Evolutionary conservation across 2,888 invertebrate genomes (phyloP), one percentile per base, ranked within the genome.

Genomic region (Agrilus cyanescens): DNA sequence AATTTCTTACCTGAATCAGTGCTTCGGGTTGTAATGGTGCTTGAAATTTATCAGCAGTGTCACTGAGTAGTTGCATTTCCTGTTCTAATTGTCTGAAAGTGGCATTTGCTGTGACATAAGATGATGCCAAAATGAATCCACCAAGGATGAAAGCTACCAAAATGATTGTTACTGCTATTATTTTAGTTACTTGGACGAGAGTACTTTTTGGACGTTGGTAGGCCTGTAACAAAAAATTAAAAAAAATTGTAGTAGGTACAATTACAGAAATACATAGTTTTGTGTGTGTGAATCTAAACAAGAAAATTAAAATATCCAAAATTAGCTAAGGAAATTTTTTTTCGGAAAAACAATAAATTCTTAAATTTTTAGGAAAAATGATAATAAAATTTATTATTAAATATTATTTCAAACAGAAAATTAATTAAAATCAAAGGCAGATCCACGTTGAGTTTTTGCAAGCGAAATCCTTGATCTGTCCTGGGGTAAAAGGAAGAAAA

Each of bases 101-200:
- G 43, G 83, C 79, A 49, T 82, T 80, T 32, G 87, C 86, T 50
- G 85, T 78, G 42, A 90, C 76, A 74, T 85, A 90, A 56, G 87
- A 82, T 15, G 86, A 81, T 40, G 87, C 85, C 59, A 90, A 71
- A 58, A 89, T 81, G 66, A 87, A 88, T 47, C 82, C 73, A 50
- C 89, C 89, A 57, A 89, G 69, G 51, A 90, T 80, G 55, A 88
- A 76, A 30, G 86, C 81, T 45, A 87, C 82, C 0, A 81, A 77
- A 52, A 90, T 80, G 54, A 90, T 76, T 48, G 90, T 89, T 52
- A 83, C 71, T 36, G 87, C 89, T 13, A 84, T 82, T 59, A 90
- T 87, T 66, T 83, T 80, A 20, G 90, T 85, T 49, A 90, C 85
- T 70, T 89, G 88, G 47, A 90, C 85, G 39, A 88, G 78, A 36